Conservation (phyloP, 2,888 invertebrate species). For the Ommatoiulus sabulosus region DNA sequence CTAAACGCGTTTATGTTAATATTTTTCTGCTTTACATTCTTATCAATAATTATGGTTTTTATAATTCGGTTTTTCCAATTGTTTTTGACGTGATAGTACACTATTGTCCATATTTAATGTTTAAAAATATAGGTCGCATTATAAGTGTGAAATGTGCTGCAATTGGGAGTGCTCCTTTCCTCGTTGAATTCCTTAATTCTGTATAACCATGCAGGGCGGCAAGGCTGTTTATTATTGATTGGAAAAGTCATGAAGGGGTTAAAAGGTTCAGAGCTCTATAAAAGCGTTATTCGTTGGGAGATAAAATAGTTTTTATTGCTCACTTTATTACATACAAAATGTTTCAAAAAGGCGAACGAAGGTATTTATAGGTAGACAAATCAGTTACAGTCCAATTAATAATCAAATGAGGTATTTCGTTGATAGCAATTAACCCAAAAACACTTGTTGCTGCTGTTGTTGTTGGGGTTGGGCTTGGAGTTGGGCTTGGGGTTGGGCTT, state of each 20-base stretch:
- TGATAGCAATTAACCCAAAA: constrained; percentile 18
- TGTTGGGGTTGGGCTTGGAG: neutral
- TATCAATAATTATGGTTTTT: too few relatives aligned
- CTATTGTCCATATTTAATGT: too few relatives aligned
- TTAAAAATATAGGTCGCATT: too few relatives aligned
- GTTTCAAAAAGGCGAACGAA: neutral
- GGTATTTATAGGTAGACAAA: neutral
- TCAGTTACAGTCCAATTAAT: constrained; percentile 24
- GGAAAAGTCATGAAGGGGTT: neutral
- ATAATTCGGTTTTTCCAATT: too few relatives aligned
- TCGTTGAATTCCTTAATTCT: too few relatives aligned
- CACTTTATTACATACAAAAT: constrained; percentile 40
- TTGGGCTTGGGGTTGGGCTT: neutral
- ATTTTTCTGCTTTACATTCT: too few relatives aligned
- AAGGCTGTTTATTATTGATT: too few relatives aligned
- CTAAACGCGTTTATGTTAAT: too few relatives aligned
- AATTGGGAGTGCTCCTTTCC: too few relatives aligned
- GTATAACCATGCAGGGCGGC: too few relatives aligned
- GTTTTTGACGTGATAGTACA: too few relatives aligned
- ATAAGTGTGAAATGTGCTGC: too few relatives aligned
- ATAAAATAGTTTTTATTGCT: constrained; percentile 20
- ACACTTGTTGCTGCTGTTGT: neutral
- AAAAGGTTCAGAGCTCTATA: neutral
- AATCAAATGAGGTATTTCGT: constrained; percentile 34
- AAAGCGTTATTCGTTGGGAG: neutral